A percentile compares a stretch with the other conserved stretches of the same genome.
These are phyloP conservation scores for Cataglyphis cursor DNA, from an alignment of 2,888 invertebrate genomes.

Conservation along the genomic window DNA sequence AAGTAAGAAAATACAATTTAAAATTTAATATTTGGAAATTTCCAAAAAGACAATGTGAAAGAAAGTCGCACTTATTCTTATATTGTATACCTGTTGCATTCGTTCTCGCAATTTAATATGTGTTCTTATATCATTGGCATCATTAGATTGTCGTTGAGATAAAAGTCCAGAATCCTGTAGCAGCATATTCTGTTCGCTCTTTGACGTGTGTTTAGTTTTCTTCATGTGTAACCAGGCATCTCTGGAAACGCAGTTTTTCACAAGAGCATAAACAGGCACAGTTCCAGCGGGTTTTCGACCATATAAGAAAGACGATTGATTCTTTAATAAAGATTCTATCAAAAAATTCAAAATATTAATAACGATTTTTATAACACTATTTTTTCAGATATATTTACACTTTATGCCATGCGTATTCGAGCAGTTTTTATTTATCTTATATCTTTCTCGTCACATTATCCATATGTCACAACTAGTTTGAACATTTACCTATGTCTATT, in stretches of 20 bases:
- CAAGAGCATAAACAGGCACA: constrained; percentile 89
- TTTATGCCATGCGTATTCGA: not conserved
- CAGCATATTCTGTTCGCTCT: not conserved
- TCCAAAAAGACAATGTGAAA: not conserved
- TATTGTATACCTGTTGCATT: constrained; percentile 36
- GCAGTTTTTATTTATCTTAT: not conserved
- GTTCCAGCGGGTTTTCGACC: constrained; percentile 88
- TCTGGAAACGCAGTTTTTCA: constrained; percentile 86
- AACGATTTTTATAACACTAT: not conserved
- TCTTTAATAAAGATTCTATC: constrained; percentile 85
- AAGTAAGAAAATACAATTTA: not conserved
- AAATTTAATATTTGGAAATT: not conserved
- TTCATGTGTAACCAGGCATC: not conserved
- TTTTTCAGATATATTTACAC: not conserved
- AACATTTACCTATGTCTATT: constrained; percentile 79
- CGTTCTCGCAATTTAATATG: constrained; percentile 3
- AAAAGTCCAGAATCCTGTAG: not conserved
- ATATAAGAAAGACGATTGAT: constrained; percentile 88
- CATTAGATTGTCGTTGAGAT: not conserved
- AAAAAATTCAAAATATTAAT: constrained; percentile 24
- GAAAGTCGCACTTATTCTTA: not conserved
- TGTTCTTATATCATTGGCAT: not conserved
- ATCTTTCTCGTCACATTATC: not conserved
- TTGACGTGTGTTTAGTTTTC: not conserved
- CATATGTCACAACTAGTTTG: constrained; percentile 2